phyloP scores from a whole-genome alignment of 2,888 invertebrate species.

The Chymomyza fuscimana region DNA sequence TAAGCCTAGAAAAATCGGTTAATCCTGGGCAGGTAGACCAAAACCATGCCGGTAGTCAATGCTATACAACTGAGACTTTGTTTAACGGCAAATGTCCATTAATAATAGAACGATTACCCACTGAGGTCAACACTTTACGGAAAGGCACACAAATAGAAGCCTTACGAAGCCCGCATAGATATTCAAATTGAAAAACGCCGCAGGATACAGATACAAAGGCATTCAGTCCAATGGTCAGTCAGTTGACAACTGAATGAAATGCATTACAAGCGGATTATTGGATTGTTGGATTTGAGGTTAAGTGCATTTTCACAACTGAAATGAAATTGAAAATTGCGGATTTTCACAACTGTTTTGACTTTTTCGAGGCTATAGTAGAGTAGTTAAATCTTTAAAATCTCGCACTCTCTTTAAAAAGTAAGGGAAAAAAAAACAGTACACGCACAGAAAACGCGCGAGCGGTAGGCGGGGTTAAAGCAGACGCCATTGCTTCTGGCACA shows the following conservation, averaged over 20 bases:
- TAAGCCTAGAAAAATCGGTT: neutral
- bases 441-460: conserved; percentile 44
- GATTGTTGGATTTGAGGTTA: conserved; percentile 66
- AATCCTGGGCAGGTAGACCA: conserved; percentile 52
- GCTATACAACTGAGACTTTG: conserved; percentile 61
- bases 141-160: conserved; percentile 24
- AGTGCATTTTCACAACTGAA: conserved; percentile 59
- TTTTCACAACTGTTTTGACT: conserved; percentile 46
- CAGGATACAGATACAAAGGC: conserved; percentile 49
- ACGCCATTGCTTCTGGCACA: conserved; percentile 67
- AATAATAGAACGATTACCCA: conserved; percentile 70
- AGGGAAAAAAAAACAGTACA: conserved; percentile 27
- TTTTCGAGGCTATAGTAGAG: conserved; percentile 44
- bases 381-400: conserved; percentile 29
- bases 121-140: conserved; percentile 62
- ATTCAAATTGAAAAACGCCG: conserved; percentile 64
- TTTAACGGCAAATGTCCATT: conserved; percentile 52
- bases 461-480: conserved; percentile 65
- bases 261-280: conserved; percentile 73
- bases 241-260: conserved; percentile 50
- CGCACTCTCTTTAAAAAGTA: conserved; percentile 4
- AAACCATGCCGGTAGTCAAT: conserved; percentile 41
- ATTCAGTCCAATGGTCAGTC: conserved; percentile 35
- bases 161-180: conserved; percentile 40
- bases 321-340: conserved; percentile 45